phyloP scores from a whole-genome alignment of 2,888 invertebrate genomes.

The Drosophila nr. perissopoda region DNA sequence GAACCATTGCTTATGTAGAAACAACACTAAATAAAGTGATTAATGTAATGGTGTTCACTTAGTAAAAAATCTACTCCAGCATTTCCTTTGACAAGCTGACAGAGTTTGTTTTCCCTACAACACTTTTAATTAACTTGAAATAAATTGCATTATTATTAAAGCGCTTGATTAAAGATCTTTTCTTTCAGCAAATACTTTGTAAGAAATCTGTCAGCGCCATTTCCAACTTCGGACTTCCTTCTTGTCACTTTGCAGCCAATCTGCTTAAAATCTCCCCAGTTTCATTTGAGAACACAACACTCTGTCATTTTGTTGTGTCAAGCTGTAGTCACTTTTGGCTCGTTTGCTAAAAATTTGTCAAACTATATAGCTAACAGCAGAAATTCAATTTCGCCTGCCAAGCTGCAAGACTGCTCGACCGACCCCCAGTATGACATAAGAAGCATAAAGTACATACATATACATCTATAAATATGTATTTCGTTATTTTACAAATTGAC shows the following conservation, averaged over 20 bases:
- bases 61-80: neutral
- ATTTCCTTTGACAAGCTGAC: neutral
- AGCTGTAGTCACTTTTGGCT: slow-evolving; percentile 64
- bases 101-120: neutral
- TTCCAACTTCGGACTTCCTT: slow-evolving; percentile 4
- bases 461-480: slow-evolving; percentile 37
- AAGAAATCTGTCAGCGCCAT: slow-evolving; percentile 24
- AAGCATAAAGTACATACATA: slow-evolving; percentile 34
- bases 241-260: slow-evolving; percentile 22
- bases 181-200: slow-evolving; percentile 24
- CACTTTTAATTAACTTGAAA: slow-evolving; percentile 23
- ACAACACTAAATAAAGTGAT: neutral
- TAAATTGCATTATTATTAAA: slow-evolving; percentile 10
- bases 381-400: slow-evolving; percentile 73
- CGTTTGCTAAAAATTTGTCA: slow-evolving; percentile 70
- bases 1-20: neutral
- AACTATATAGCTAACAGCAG: slow-evolving; percentile 65
- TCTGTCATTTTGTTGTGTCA: slow-evolving; percentile 40
- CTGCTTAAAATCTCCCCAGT: slow-evolving; percentile 16
- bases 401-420: slow-evolving; percentile 41
- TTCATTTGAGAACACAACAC: slow-evolving; percentile 25
- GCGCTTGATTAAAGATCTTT: slow-evolving; percentile 19
- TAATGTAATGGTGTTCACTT: neutral
- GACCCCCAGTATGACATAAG: slow-evolving; percentile 52
- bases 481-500: slow-evolving; percentile 77